Base-by-base conservation (phyloP, 2,888 invertebrate species). In the Parascotia fuliginaria region DNA sequence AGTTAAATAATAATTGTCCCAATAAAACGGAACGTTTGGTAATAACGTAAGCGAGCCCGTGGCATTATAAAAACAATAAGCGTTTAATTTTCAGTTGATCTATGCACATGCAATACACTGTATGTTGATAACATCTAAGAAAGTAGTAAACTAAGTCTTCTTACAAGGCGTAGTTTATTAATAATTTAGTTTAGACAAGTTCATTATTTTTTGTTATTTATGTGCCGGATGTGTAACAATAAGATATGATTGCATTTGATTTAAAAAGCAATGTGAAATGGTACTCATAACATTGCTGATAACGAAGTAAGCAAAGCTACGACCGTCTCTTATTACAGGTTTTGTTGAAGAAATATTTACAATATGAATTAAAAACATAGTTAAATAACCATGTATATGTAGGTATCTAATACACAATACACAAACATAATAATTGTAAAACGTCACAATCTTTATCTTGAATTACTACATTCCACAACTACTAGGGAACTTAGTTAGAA, bases 141-240 rank as follows among this genome's bases (percentile, higher is more conserved):
- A 64, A 60, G 53, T 46, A 45, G 14, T 43, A 34, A 41, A 55
- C 39, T 41, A 28, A 15, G 32, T 33, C 22, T 31, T 15, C 37
- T 46, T 52, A 28, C 1, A 32, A 32, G 19, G 16, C 41, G 12
- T 6, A 36, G 9, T 53, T 45, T 40, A 12, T 62, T 69, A 62
- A 60, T 44, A 65, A 61, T 60, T 65, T 50, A 38, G 12, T 56
- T 59, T 55, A 47, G 66, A 66, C 65, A 69, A 50, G 46, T 69
- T 66, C 61, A 68, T 65, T 68, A 58, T 28, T 60, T 65, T 65
- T 58, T 22, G 9, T 34, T 43, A 42, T 49, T 41, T 27, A 42
- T 49, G 51, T 41, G 24, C 41, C 55, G 45, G 48, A 66, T 58
- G 48, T 12, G 27, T 16, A 38, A 12, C 14, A 14, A 13, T 39